phyloP scores from a whole-genome alignment of 2,113 vertebrate genomes.

The Dendrocopos noguchii region DNA sequence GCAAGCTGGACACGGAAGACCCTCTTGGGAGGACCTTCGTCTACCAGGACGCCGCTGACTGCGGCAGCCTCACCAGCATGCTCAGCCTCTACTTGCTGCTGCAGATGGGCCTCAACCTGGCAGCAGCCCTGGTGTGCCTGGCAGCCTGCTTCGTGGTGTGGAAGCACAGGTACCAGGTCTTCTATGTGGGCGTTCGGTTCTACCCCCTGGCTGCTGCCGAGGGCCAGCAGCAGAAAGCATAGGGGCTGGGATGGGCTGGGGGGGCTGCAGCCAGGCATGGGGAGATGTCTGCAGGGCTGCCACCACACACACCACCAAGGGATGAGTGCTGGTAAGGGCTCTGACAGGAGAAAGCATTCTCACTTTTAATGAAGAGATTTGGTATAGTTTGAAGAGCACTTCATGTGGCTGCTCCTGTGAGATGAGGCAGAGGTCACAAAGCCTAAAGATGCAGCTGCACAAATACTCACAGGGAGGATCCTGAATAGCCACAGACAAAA shows the following conservation, averaged over 20 bases:
- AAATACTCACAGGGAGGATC: background rate
- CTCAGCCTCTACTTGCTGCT: conserved; percentile 86
- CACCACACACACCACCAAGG: fast-evolving
- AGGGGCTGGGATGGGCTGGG: background rate
- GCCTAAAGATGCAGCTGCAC: background rate
- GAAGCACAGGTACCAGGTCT: conserved; percentile 96
- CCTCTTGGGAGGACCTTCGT: conserved; percentile 87
- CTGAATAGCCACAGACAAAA: background rate
- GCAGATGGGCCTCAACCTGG: conserved; percentile 89
- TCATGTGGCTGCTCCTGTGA: background rate
- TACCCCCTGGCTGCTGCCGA: conserved; percentile 52
- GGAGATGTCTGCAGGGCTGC: background rate
- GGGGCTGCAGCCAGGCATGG: background rate
- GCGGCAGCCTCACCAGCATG: conserved; percentile 77
- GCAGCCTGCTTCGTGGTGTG: conserved; percentile 91
- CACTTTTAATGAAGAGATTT: background rate
- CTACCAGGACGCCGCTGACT: conserved; percentile 83
- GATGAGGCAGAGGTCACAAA: background rate
- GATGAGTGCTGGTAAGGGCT: background rate
- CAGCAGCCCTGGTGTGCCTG: conserved; percentile 84
- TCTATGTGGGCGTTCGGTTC: conserved; percentile 86
- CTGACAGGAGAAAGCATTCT: background rate
- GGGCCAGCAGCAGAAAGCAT: conserved; percentile 83
- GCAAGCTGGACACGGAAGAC: conserved; percentile 82
- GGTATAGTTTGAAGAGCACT: background rate